phyloP scores from a whole-genome alignment of 35 echinoderm and acorn worm species.

The Strongylocentrotus purpuratus region DNA sequence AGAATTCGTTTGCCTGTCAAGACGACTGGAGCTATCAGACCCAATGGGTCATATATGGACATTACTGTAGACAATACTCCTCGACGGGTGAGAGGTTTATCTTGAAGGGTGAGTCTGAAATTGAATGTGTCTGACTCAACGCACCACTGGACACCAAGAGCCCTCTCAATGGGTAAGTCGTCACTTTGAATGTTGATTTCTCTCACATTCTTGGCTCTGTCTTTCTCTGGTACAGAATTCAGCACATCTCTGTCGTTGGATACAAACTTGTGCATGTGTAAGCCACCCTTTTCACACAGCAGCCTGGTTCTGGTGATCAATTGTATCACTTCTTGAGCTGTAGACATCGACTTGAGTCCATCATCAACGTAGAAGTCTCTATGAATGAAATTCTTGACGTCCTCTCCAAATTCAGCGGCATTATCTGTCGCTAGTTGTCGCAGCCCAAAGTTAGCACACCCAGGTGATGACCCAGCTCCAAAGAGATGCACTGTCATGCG shows the following conservation, averaged over 20 bases:
- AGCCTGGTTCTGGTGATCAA: constrained; percentile 22
- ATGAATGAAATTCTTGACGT: constrained; percentile 64
- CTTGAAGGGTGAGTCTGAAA: constrained; percentile 56
- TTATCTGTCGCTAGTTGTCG: no score
- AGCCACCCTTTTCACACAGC: constrained; percentile 41
- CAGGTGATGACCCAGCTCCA: no score
- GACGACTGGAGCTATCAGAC: constrained; percentile 48
- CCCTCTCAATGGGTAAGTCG: constrained; percentile 60
- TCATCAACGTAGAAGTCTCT: no score
- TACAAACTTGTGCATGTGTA: constrained; percentile 59
- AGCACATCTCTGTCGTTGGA: constrained; percentile 52
- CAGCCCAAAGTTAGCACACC: no score
- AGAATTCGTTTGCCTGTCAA: constrained; percentile 55
- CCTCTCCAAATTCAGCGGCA: no score
- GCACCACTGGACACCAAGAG: constrained; percentile 67
- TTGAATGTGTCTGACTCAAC: constrained; percentile 61
- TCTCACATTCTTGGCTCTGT: constrained; percentile 37
- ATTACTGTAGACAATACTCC: constrained; percentile 57
- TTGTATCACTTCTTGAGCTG: constrained; percentile 27
- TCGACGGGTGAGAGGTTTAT: no score
- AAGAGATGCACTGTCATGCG: no score
- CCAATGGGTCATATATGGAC: constrained; percentile 72
- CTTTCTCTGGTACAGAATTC: constrained; percentile 42
- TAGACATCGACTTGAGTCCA: constrained; percentile 49
- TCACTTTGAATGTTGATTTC: constrained; percentile 49